These are phyloP conservation scores for Sphaerodactylus townsendi DNA, from an alignment of 2,113 vertebrate genomes.

Conservation along the genomic window DNA sequence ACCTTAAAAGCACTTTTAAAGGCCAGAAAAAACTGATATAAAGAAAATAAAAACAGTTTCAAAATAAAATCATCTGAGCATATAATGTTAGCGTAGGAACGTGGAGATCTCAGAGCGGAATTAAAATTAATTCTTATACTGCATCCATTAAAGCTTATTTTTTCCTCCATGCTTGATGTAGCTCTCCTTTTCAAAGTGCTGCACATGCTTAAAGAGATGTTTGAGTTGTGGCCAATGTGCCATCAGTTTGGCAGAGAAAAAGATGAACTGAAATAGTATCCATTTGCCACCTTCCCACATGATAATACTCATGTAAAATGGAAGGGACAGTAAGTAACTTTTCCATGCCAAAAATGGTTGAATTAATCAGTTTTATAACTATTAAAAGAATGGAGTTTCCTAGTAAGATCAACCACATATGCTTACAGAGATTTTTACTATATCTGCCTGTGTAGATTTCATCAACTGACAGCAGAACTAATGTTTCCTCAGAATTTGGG, in stretches of 20 bases:
- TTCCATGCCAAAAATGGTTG: neutral
- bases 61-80: too few relatives aligned
- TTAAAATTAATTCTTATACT: too few relatives aligned
- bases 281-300: neutral
- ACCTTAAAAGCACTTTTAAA: too few relatives aligned
- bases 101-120: too few relatives aligned
- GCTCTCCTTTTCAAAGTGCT: neutral
- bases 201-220: neutral
- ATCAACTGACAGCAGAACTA: neutral
- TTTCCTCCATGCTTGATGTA: too few relatives aligned
- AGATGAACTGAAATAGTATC: neutral
- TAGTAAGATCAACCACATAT: too few relatives aligned
- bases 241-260: neutral
- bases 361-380: neutral
- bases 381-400: neutral
- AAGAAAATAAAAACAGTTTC: too few relatives aligned
- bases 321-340: neutral
- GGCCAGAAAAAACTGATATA: too few relatives aligned
- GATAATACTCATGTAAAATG: neutral
- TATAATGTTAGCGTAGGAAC: too few relatives aligned
- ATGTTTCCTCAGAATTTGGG: neutral
- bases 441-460: neutral
- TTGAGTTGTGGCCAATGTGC: neutral
- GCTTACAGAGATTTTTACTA: neutral
- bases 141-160: too few relatives aligned